Base-by-base conservation (phyloP, 2,888 invertebrate genomes). In the Gibbula magus region DNA sequence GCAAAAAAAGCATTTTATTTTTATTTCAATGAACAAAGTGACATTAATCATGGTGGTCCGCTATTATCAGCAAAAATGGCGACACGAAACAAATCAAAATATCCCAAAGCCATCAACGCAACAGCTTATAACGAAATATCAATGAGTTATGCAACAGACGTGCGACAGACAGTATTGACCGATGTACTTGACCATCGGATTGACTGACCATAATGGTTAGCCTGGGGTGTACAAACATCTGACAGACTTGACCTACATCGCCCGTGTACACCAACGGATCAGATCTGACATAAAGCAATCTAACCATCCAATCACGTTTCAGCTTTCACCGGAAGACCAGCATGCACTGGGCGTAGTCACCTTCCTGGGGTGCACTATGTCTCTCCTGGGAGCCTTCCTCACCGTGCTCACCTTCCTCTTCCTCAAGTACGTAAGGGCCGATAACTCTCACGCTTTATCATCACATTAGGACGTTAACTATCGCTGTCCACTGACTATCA, bases 351-450 rank as follows among this genome's bases (percentile, higher is more conserved):
- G 82, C 10, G 77, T 82, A 16, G 53, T 86, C 16, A 85, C 85
- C 0, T 66, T 78, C 5, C 78, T 86, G 29, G 86, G 86, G 18
- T 84, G 85, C 35, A 80, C 83, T 45, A 54, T 84, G 39, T 87
- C 86, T 10, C 82, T 86, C 8, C 78, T 81, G 0, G 84, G 85
- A 0, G 76, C 84, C 20, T 61, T 80, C 4, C 81, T 86, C 32
- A 84, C 86, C 18, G 52, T 86, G 1, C 52, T 83, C 7, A 83
- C 83, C 10, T 75, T 86, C 22, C 54, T 86, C 0, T 85, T 85
- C 78, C 81, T 85, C 25, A 83, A 84, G 87, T 87, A 80, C 66
- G 77, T 66, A 5, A 25, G 2, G 35, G 3, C 35, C 22, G 18
- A 22, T 16, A 1, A 18, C 5, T 8, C 10, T 0, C n/a, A n/a